Conservation (phyloP, 2,888 invertebrate species). For the Mythimna albipuncta region DNA sequence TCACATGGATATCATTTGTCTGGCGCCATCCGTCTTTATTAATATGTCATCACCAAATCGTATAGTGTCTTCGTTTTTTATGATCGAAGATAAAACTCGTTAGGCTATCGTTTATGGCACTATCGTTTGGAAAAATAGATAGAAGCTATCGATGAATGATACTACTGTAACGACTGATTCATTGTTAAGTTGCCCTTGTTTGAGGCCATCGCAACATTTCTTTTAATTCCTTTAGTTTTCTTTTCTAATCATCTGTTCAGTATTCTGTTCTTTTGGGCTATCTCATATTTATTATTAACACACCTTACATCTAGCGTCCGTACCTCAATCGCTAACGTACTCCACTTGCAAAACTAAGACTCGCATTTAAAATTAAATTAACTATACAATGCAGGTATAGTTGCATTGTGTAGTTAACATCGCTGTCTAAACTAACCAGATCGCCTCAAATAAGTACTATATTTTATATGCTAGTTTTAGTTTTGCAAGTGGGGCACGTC, state of each 20-base stretch:
- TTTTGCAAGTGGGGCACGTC: too few species aligned
- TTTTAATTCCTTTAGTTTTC: background rate
- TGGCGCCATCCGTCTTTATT: constrained; percentile 55
- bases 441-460: too few species aligned
- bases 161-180: constrained; percentile 6
- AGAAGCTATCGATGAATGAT: background rate
- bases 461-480: too few species aligned
- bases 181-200: background rate
- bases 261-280: too few species aligned
- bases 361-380: too few species aligned
- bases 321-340: too few species aligned
- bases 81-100: constrained; percentile 16
- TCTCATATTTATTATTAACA: too few species aligned
- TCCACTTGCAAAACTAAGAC: too few species aligned
- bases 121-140: constrained; percentile 19
- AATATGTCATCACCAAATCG: constrained; percentile 32
- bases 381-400: too few species aligned
- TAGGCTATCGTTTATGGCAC: constrained; percentile 14
- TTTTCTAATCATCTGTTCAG: background rate
- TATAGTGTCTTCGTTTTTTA: constrained; percentile 26
- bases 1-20: constrained; percentile 39
- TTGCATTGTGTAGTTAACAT: too few species aligned
- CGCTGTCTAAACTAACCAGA: too few species aligned
- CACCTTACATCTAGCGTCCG: too few species aligned
- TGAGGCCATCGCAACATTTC: background rate